Evolutionary conservation across 2,888 invertebrate species (phyloP).

Genomic region (Drosophila mulleri): DNA sequence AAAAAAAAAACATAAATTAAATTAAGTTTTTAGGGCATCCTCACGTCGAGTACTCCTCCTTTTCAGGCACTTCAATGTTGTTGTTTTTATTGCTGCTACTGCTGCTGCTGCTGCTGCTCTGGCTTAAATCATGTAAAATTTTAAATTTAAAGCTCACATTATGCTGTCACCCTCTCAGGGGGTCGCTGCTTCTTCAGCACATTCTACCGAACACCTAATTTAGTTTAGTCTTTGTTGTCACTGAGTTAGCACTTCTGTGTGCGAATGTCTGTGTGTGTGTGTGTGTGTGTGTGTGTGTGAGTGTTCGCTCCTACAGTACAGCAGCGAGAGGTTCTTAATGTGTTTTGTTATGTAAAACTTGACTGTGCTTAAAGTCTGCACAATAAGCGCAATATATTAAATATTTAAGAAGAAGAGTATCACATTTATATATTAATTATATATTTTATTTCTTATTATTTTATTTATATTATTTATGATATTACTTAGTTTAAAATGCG

Average conservation of each 20-base stretch:
- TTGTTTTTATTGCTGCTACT: slow-evolving; percentile 11
- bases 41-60: background rate
- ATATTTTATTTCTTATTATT: background rate
- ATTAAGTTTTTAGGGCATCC: background rate
- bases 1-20: too few species aligned
- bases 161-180: slow-evolving; percentile 15
- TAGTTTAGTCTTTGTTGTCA: slow-evolving; percentile 55
- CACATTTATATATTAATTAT: too few species aligned
- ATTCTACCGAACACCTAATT: slow-evolving; percentile 53
- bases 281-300: background rate
- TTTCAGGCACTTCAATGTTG: background rate
- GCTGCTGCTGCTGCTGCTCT: slow-evolving; percentile 30
- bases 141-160: slow-evolving; percentile 67
- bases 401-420: background rate
- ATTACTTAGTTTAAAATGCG: slow-evolving; percentile 22
- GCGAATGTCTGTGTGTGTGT: background rate
- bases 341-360: slow-evolving; percentile 14
- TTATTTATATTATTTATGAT: slow-evolving; percentile 6
- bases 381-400: slow-evolving; percentile 1
- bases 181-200: slow-evolving; percentile 5
- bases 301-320: background rate
- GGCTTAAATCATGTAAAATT: slow-evolving; percentile 67
- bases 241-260: slow-evolving; percentile 59
- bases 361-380: background rate
- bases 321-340: slow-evolving; percentile 18